Evolutionary conservation across 2,113 vertebrate species (phyloP), one percentile per base, ranked within the genome.

Genomic region (Mellivora capensis): DNA sequence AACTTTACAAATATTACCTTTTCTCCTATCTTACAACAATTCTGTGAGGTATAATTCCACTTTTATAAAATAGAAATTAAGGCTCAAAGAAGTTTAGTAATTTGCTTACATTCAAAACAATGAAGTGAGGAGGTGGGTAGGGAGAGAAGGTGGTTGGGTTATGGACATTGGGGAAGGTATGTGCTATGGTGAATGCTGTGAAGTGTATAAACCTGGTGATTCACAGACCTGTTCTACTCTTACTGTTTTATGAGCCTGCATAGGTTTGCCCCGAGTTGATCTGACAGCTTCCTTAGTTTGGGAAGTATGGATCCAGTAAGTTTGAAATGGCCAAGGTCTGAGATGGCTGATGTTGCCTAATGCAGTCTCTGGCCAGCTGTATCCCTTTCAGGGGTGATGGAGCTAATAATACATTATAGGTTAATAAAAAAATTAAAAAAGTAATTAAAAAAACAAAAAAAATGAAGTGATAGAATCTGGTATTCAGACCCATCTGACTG

Each of bases 31-130:
- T 87, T 44, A 47, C 3, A 92, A 59, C 10, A 74, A 1, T 90
- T 86, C 54, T 67, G 1, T 86, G 34, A 23, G 7, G 15, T 64
- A 54, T 57, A 49, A 74, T 15, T 86, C 20, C 25, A 7, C 7
- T 91, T 91, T 84, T 93, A 37, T 71, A 88, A 59, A 49, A 13
- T 83, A 11, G 61, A 81, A 39, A 67, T 93, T 67, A 90, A 96
- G 89, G 29, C 52, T 84, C 42, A 93, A 44, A 94, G 59, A 86
- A 57, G 47, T 84, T 69, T 84, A 67, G 44, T 74, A 61, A 71
- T 42, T 89, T 95, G 42, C 31, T 52, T 79, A 8, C 74, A n/a
- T 94, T 94, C 88, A 64, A 39, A 93, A 71, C n/a, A 80, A 5
- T 72, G 72, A 71, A 71, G 21, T 87, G 34, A 11, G 52, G 17